A percentile compares a stretch with the other conserved stretches of the same genome.
These are phyloP conservation scores for Ormyrus nitidulus DNA, from an alignment of 2,888 invertebrate species.

Conservation along the genomic window DNA sequence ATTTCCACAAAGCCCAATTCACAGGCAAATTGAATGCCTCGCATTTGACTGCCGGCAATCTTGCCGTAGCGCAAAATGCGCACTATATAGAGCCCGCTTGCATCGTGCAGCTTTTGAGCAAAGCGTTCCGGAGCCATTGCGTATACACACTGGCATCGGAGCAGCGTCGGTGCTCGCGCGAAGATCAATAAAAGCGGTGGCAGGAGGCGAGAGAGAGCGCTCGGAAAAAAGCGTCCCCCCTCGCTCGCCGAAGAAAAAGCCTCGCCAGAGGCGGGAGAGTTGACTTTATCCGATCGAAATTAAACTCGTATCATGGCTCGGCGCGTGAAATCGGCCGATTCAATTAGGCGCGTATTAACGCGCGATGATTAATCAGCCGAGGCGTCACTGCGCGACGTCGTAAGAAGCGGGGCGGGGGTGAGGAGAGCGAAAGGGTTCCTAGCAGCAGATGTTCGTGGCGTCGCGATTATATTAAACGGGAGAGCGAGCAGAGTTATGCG, in stretches of 20 bases:
- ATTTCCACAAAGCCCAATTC: neutral
- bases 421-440: conserved; percentile 61
- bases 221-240: conserved; percentile 53
- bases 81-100: too few species aligned
- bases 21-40: neutral
- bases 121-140: conserved; percentile 35
- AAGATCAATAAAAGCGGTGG: conserved; percentile 72
- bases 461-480: conserved; percentile 43
- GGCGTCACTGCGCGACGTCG: conserved; percentile 5
- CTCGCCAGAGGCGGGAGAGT: conserved; percentile 28
- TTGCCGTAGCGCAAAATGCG: conserved; percentile 3
- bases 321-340: conserved; percentile 70
- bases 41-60: neutral
- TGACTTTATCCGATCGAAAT: conserved; percentile 70
- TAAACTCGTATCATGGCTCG: conserved; percentile 71
- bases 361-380: conserved; percentile 74
- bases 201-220: conserved; percentile 61
- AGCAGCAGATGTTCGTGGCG: conserved; percentile 73
- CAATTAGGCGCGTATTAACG: conserved; percentile 72
- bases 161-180: conserved; percentile 42
- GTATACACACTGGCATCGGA: neutral
- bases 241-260: conserved; percentile 26
- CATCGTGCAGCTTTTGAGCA: conserved; percentile 29
- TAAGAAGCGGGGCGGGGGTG: conserved; percentile 41
- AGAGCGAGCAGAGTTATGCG: conserved; percentile 66